Percentiles rank a stretch among this genome's conserved stretches.
Conservation (phyloP, 2,797 vertebrate species). For the Schizopygopsis pylzovi region DNA sequence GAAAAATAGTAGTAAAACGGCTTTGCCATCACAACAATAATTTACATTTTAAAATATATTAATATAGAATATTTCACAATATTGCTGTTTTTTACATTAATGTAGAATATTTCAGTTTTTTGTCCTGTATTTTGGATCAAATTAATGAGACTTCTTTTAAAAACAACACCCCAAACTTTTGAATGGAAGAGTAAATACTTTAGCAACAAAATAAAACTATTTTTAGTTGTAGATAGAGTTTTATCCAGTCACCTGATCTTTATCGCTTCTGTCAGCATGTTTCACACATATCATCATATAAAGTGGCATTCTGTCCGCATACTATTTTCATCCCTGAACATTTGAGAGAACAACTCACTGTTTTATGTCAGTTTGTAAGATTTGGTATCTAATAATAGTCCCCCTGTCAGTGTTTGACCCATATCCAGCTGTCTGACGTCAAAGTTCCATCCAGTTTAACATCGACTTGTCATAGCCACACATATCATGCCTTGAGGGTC, state of each 20-base stretch:
- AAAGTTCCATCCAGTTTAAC: conserved; percentile 2
- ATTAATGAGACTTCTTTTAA: not conserved
- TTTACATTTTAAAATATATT: too few species aligned
- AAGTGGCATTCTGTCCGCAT: conserved; percentile 10
- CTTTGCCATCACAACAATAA: too few species aligned
- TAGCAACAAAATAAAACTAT: not conserved
- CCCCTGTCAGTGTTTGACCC: conserved; percentile 24
- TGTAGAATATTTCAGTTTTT: too few species aligned
- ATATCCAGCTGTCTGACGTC: conserved; percentile 28
- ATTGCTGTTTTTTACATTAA: too few species aligned
- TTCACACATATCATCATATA: not conserved
- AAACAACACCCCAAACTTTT: not conserved
- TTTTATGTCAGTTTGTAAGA: conserved; percentile 27
- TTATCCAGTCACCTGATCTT: conserved; percentile 6
- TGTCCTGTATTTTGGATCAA: not conserved
- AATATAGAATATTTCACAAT: too few species aligned
- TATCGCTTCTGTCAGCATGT: conserved; percentile 12
- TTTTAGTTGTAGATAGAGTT: not conserved
- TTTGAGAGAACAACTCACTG: not conserved
- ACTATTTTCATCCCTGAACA: conserved; percentile 6
- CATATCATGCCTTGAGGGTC: not conserved
- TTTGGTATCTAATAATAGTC: conserved; percentile 1
- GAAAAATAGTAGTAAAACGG: too few species aligned
- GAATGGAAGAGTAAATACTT: not conserved
- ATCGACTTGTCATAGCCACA: conserved; percentile 1